phyloP scores from a whole-genome alignment of 1,140 invertebrate genomes.

The Anastrepha ludens region DNA sequence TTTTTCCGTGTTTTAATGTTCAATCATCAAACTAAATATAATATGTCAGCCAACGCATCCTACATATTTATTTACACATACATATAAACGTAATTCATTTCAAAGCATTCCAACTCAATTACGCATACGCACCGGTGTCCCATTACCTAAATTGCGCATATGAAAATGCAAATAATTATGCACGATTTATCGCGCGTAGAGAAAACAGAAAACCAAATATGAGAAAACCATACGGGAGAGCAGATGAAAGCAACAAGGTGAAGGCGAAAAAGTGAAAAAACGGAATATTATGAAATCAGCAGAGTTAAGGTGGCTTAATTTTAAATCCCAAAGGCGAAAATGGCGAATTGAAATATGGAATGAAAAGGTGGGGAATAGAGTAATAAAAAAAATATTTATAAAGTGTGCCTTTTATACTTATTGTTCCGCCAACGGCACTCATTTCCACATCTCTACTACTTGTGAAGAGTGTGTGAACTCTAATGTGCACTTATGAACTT shows the following conservation, averaged over 20 bases:
- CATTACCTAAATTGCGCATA: background rate
- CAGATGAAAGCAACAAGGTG: background rate
- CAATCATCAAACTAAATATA: too few species aligned
- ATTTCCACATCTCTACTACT: background rate
- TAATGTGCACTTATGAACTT: background rate
- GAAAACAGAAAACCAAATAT: background rate
- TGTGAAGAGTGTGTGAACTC: background rate
- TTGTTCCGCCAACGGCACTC: background rate
- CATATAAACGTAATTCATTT: too few species aligned
- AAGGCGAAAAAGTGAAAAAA: background rate
- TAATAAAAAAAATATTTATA: conserved; percentile 6
- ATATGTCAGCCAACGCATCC: too few species aligned
- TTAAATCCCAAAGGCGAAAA: background rate
- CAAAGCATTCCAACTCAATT: background rate
- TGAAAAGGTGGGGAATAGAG: background rate
- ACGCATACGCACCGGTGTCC: conserved; percentile 6
- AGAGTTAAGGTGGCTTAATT: conserved; percentile 11
- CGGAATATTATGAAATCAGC: background rate
- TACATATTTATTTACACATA: too few species aligned
- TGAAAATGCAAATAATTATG: conserved; percentile 12
- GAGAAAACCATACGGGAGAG: background rate
- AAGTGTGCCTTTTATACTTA: conserved; percentile 6
- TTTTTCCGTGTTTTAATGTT: too few species aligned
- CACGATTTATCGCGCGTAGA: background rate
- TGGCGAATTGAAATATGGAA: background rate